Base-by-base conservation (phyloP, 2,888 invertebrate species). In the Lottia scabra region DNA sequence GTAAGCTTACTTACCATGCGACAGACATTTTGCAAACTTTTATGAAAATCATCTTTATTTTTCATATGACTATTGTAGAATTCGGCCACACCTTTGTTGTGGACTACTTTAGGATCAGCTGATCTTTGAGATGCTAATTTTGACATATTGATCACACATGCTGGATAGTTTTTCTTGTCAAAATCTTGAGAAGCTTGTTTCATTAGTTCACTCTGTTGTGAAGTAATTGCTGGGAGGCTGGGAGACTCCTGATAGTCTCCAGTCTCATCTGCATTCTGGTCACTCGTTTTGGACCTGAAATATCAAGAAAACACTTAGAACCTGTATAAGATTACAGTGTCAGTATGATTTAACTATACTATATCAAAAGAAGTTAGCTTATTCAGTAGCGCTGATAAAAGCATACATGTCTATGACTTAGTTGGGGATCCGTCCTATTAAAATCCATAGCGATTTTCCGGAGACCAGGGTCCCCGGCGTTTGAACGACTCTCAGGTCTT, bases 11-110 rank as follows among this genome's bases (percentile, higher is more conserved):
- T 65, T 79, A 84, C 85, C 83, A 84, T 78, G 27, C 80, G 79
- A 78, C 84, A 83, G 38, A 87, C 84, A 66, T 80, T 83, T 10
- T 80, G 77, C 38, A 88, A 76, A 63, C 80, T 78, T 45, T 83
- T 81, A 68, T 82, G 80, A 83, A 96, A 93, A 69, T 92, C 91
- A 70, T 94, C 94, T 16, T 94, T 93, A 83, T 94, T 94, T 80
- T 93, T 94, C 84, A 94, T 83, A 6, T 85, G 85, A 62, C 88
- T 88, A 45, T 84, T 93, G 88, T 94, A 95, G 89, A 94, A 96
- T 85, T 96, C 95, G 0, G 93, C 93, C 0, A 97, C 93, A 38
- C 94, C 93, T 90, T 94, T 94, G 87, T 98, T 97, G 84, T 96
- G 96, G 64, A 92, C 91, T 1, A 95, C 93, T 86, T 95, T 93